These are phyloP conservation scores for Labrus mixtus DNA, from an alignment of 2,113 vertebrate genomes.

Conservation along the genomic window DNA sequence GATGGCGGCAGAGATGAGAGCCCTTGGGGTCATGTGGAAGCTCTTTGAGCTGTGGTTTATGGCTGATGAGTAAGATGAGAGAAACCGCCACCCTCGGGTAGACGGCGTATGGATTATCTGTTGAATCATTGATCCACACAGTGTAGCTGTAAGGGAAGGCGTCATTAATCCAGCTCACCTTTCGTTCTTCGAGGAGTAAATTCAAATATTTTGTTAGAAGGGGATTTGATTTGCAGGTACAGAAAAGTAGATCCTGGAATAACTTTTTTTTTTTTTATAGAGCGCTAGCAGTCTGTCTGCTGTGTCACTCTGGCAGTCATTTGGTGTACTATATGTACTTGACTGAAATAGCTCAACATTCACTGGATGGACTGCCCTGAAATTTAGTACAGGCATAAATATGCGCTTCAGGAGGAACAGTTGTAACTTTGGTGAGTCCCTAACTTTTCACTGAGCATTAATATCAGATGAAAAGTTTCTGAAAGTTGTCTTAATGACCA, in stretches of 20 bases:
- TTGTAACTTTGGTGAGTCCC: no score
- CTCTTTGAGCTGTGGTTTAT: conserved; percentile 62
- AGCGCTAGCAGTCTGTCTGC: neutral
- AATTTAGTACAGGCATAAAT: neutral
- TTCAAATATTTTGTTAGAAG: conserved; percentile 13
- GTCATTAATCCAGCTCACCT: conserved; percentile 41
- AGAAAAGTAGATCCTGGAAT: neutral
- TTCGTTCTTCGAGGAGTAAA: conserved; percentile 25
- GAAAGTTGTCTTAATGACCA: no score
- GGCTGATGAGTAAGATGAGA: conserved; percentile 30
- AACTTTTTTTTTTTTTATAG: neutral
- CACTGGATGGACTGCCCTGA: neutral
- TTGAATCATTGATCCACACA: conserved; percentile 56
- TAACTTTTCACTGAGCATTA: no score
- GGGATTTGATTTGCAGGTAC: conserved; percentile 9
- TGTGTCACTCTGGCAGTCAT: neutral
- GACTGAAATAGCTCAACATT: neutral
- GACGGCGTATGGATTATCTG: conserved; percentile 61
- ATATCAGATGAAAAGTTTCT: no score
- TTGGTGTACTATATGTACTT: no score
- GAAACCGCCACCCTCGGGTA: conserved; percentile 12
- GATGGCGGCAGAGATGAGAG: conserved; percentile 23
- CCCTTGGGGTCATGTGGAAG: conserved; percentile 48
- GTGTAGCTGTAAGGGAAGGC: conserved; percentile 19
- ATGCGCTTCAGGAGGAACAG: no score